These are phyloP conservation scores for Paralichthys olivaceus DNA, from an alignment of 2,113 vertebrate genomes.

Conservation along the genomic window DNA sequence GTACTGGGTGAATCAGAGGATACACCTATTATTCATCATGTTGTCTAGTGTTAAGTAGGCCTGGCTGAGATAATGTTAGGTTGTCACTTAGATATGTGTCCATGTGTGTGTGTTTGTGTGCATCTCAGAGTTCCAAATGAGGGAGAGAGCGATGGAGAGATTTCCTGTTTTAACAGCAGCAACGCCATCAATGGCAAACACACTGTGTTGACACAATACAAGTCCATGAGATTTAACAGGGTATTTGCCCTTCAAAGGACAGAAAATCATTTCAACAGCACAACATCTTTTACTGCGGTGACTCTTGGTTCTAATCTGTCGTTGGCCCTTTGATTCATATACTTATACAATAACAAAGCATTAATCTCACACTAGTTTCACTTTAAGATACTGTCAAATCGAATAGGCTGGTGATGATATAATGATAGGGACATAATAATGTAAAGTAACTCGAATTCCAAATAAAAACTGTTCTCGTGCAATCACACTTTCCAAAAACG, in stretches of 20 bases:
- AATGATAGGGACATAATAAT: too few species aligned
- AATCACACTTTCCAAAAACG: neutral
- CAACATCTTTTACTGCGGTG: neutral
- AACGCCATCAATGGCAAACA: conserved; percentile 57
- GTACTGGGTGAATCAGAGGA: conserved; percentile 60
- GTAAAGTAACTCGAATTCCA: too few species aligned
- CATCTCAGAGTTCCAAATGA: neutral
- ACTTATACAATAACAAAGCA: too few species aligned
- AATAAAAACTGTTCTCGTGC: too few species aligned
- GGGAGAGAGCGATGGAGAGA: neutral
- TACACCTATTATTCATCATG: conserved; percentile 54
- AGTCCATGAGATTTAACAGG: neutral
- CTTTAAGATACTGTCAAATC: too few species aligned
- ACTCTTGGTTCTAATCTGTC: neutral
- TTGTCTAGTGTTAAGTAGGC: conserved; percentile 25
- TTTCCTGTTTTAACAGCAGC: neutral
- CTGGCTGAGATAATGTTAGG: conserved; percentile 5
- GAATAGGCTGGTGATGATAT: too few species aligned
- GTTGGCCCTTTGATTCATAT: too few species aligned
- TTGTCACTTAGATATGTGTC: conserved; percentile 39
- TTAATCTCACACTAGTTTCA: too few species aligned
- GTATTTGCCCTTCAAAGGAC: conserved; percentile 16
- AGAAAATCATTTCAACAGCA: conserved; percentile 11
- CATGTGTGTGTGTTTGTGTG: neutral
- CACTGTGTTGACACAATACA: conserved; percentile 66